Evolutionary conservation across 35 echinoderm and acorn worm species (phyloP).

Genomic region (Holothuria glaberrima): DNA sequence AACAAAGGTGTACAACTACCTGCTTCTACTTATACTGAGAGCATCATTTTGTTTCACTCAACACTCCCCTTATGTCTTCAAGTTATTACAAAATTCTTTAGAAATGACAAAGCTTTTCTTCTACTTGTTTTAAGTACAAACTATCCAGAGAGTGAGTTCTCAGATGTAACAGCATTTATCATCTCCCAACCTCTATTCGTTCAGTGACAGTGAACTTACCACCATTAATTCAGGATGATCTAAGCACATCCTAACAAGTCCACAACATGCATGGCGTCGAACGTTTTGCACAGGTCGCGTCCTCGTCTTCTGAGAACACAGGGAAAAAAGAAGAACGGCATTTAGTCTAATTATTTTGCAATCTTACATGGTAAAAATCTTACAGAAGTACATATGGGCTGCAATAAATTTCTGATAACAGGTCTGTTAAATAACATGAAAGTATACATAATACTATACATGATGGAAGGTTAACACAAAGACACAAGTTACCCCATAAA

Average conservation of each 20-base stretch:
- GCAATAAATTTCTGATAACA: too few relatives aligned
- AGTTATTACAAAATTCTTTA: too few relatives aligned
- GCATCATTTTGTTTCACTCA: not conserved
- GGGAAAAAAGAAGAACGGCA: slow-evolving; percentile 57
- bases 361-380: not conserved
- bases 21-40: too few relatives aligned
- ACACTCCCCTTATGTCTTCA: not conserved
- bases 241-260: slow-evolving; percentile 83
- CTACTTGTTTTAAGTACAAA: too few relatives aligned
- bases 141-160: too few relatives aligned
- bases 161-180: too few relatives aligned
- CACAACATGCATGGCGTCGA: slow-evolving; percentile 89
- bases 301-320: slow-evolving; percentile 99
- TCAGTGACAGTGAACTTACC: slow-evolving; percentile 56
- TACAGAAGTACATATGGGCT: not conserved
- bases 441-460: too few relatives aligned
- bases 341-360: slow-evolving; percentile 6
- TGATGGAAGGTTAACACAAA: too few relatives aligned
- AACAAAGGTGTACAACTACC: not conserved
- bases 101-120: too few relatives aligned
- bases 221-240: slow-evolving; percentile 91
- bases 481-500: too few relatives aligned
- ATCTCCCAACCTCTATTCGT: too few relatives aligned
- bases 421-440: too few relatives aligned
- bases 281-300: slow-evolving; percentile 99